Base-by-base conservation (phyloP, 2,113 vertebrate genomes). In the Calonectris borealis region DNA sequence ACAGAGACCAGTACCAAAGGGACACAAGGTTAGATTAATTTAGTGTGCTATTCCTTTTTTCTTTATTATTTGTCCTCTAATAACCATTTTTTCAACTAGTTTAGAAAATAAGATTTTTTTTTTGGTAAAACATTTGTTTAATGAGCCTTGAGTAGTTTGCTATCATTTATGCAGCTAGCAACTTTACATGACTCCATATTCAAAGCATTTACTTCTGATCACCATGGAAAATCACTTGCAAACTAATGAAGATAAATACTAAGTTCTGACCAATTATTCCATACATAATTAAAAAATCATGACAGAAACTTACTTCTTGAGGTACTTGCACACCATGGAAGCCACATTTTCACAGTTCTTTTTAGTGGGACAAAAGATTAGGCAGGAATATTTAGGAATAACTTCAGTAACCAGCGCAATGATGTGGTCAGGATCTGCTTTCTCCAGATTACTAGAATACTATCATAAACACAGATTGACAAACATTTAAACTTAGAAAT, bases 271-370 rank as follows among this genome's bases (percentile, higher is more conserved):
- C 44, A 76, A 61, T 51, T 29, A 73, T 32, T 77, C 27, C 10
- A 52, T 6, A 12, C 3, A 26, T 5, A 49, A 40, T 42, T 34
- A n/a, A 73, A 58, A 82, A 51, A n/a, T 25, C 5, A 72, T 6
- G 31, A 86, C 27, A 66, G 42, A 27, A 64, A 97, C 99, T 95
- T 98, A 99, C 99, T 98, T 98, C 68, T 97, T 99, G 81, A 99
- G 98, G 90, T 99, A 99, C 88, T 98, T 99, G 98, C 99, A 99
- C 96, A 99, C 98, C 99, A 99, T 99, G n/a, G 90, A 98, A 40
- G 98, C 99, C 44, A 99, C 98, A 20, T 99, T 99, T 98, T 99
- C 99, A 97, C 99, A 99, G 95, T 99, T 99, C 97, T 99, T 99
- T 98, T 99, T 99, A 77, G 99, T 99, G 44, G 99, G 98, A 90